Base-by-base conservation (phyloP, 1,140 invertebrate genomes). In the Chrysoperla carnea region DNA sequence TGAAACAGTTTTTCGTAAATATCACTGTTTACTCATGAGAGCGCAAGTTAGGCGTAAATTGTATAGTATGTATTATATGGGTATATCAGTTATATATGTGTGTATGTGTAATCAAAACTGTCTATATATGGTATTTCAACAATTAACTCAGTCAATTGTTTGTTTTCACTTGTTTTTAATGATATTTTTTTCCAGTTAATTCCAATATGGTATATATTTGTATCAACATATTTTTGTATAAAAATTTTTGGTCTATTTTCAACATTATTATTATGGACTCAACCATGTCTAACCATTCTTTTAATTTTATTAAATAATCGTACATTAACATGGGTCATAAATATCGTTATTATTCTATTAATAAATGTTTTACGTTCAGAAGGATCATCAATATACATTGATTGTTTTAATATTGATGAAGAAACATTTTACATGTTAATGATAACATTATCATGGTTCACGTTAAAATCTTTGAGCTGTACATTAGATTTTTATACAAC, bases 401-500 rank as follows among this genome's bases (percentile, higher is more conserved):
- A n/a, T n/a, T 23, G 5, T 5, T 23, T 23, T 5, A 39, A 40
- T 12, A 28, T 61, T 2, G 51, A 54, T 8, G 51, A 57, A 23
- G 52, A 61, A 6, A 43, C 61, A 13, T 58, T 62, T 48, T 63
- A 57, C 40, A 55, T 66, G 45, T 49, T 70, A 12, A 56, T 58
- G 14, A 53, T 64, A 17, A 55, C 58, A 11, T 50, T 67, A 31
- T 68, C 65, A 37, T 76, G 74, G 74, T 63, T 66, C 41, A 64
- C 66, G 50, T 47, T 73, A 6, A 58, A 67, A 48, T 68, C 66
- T 44, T 62, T 73, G 7, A 71, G 70, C 47, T 73, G 66, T 41
- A 59, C 58, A 33, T 60, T 73, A 33, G 69, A 74, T 42, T 23
- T 23, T 23, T 23, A 23, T 23, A 23, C 17, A 23, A 58, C 49